Evolutionary conservation across 2,113 vertebrate genomes (phyloP).

Genomic region (Carassius carassius): DNA sequence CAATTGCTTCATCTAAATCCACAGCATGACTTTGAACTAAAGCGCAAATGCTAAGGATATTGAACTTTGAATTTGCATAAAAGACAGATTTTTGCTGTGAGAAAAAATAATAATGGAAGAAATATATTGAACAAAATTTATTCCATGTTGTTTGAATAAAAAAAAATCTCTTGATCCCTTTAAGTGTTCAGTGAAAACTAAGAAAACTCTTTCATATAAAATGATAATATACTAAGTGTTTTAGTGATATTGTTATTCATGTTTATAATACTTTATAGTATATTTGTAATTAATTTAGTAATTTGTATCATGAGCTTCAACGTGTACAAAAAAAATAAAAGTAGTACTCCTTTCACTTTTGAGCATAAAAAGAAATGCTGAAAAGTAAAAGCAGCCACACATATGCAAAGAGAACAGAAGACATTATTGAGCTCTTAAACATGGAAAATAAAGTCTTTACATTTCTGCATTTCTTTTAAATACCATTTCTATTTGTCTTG

Average conservation of each 20-base stretch:
- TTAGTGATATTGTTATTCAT: neutral
- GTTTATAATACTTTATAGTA: neutral
- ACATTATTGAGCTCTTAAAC: neutral
- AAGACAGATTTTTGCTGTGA: neutral
- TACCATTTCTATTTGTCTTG: neutral
- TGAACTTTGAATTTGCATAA: neutral
- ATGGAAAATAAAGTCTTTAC: neutral
- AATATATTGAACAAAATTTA: neutral
- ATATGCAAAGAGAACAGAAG: neutral
- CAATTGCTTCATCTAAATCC: neutral
- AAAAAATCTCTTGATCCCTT: neutral
- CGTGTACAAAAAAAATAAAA: neutral
- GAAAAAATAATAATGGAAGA: neutral
- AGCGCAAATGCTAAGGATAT: neutral
- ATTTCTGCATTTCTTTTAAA: neutral
- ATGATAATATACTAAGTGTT: neutral
- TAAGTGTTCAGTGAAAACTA: neutral
- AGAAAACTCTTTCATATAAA: neutral
- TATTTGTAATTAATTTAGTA: neutral
- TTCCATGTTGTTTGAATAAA: neutral
- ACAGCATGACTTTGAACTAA: neutral
- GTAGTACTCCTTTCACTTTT: neutral
- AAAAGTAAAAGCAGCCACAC: neutral
- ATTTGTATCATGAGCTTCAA: neutral
- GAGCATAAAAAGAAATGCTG: neutral